Percentiles rank a stretch among this genome's conserved stretches.
These are phyloP conservation scores for Glyphotaelius pellucidus DNA, from an alignment of 2,888 invertebrate genomes.

Conservation along the genomic window DNA sequence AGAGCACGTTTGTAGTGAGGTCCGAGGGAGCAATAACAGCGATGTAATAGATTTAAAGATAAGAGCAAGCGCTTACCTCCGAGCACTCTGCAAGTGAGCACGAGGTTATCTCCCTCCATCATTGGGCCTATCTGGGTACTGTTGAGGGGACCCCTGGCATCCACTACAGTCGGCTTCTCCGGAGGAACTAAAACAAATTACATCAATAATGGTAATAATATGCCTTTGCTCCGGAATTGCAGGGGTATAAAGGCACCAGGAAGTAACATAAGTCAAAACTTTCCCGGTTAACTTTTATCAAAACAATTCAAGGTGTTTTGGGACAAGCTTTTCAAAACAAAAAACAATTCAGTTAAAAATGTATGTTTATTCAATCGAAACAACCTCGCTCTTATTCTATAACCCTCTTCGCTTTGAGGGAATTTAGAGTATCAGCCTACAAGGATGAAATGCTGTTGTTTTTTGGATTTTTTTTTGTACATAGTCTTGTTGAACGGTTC, in stretches of 20 bases:
- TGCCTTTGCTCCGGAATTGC: background rate
- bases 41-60: slow-evolving; percentile 3
- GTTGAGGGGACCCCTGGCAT: slow-evolving; percentile 90
- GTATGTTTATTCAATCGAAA: background rate
- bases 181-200: slow-evolving; percentile 86
- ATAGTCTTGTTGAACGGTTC: background rate
- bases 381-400: background rate
- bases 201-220: background rate
- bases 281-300: background rate
- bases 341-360: background rate
- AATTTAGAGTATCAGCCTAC: background rate
- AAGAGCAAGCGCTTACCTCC: slow-evolving; percentile 81
- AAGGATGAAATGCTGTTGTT: background rate
- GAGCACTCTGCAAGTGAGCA: slow-evolving; percentile 90
- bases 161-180: slow-evolving; percentile 90
- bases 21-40: background rate
- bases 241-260: background rate
- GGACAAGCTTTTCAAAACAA: background rate
- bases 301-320: background rate
- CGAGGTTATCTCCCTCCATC: slow-evolving; percentile 90
- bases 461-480: too few species aligned
- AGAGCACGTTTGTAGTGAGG: background rate
- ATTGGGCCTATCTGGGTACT: slow-evolving; percentile 88
- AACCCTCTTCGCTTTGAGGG: background rate
- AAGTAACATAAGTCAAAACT: background rate